Percentiles rank a stretch among this genome's conserved stretches.
Conservation (phyloP, 2,888 invertebrate species). For the Eledona agricola region DNA sequence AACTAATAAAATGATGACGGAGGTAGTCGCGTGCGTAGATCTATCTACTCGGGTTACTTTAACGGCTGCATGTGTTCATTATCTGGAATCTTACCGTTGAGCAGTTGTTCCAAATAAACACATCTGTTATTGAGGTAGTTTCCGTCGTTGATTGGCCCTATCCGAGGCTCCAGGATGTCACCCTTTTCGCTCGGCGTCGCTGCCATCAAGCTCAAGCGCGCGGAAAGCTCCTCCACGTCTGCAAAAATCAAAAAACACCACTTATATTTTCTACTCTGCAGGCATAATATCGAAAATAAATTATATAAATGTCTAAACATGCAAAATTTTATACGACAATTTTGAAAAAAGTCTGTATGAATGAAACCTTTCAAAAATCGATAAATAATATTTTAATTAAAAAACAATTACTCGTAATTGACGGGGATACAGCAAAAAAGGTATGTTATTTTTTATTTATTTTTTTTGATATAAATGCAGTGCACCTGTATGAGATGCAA, state of each 20-base stretch:
- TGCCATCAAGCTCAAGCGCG: slow-evolving; percentile 73
- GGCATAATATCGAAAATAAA: no score
- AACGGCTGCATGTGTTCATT: slow-evolving; percentile 38
- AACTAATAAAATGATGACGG: slow-evolving; percentile 23
- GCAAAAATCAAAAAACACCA: slow-evolving; percentile 57
- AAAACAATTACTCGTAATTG: no score
- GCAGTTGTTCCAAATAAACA: slow-evolving; percentile 67
- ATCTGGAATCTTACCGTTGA: slow-evolving; percentile 61
- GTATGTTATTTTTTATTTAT: no score
- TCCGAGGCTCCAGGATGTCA: slow-evolving; percentile 60
- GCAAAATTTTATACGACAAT: no score
- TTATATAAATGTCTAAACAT: no score
- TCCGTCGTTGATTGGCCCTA: slow-evolving; percentile 60
- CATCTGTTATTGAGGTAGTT: slow-evolving; percentile 66
- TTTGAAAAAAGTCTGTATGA: no score
- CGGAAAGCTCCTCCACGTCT: slow-evolving; percentile 78
- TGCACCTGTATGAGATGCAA: no score
- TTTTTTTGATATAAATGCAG: no score
- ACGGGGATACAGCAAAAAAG: no score
- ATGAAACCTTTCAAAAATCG: no score
- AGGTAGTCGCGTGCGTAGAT: slow-evolving; percentile 35
- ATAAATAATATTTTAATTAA: no score
- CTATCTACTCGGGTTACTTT: slow-evolving; percentile 34
- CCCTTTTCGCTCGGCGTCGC: slow-evolving; percentile 63
- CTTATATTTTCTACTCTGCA: no score